Percentiles rank a stretch among this genome's conserved stretches.
These are phyloP conservation scores for Marronus borbonicus DNA, from an alignment of 2,888 invertebrate genomes.

Conservation along the genomic window DNA sequence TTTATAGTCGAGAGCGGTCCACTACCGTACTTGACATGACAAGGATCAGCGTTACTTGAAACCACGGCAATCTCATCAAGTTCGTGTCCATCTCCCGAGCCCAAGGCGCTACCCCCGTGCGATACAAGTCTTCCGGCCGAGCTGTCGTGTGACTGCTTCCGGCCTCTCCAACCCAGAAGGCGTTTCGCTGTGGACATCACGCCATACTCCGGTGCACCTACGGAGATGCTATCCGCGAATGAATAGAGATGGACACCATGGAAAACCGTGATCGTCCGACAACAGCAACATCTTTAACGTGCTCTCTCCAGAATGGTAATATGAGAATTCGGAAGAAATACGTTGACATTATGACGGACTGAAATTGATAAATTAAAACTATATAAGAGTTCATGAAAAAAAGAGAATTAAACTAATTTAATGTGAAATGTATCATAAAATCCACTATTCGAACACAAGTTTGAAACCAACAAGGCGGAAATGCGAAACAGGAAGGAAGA, in stretches of 20 bases:
- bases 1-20: slow-evolving; percentile 73
- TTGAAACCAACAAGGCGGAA: no score
- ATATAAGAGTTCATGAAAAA: background rate
- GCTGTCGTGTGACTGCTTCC: slow-evolving; percentile 74
- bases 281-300: slow-evolving; percentile 20
- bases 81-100: slow-evolving; percentile 71
- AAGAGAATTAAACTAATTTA: background rate
- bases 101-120: slow-evolving; percentile 60
- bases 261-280: slow-evolving; percentile 22
- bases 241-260: slow-evolving; percentile 13
- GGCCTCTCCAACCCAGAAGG: slow-evolving; percentile 76
- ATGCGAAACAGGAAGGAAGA: no score
- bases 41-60: slow-evolving; percentile 73
- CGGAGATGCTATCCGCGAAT: slow-evolving; percentile 46
- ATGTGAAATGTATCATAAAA: no score
- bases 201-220: slow-evolving; percentile 59
- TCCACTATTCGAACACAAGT: no score
- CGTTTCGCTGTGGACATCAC: slow-evolving; percentile 78
- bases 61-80: slow-evolving; percentile 81
- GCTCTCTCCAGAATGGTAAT: background rate
- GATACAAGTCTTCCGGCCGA: slow-evolving; percentile 72
- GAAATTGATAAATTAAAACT: slow-evolving; percentile 12
- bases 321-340: background rate
- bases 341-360: slow-evolving; percentile 31
- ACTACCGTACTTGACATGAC: slow-evolving; percentile 74